Conservation (phyloP, 2,113 vertebrate genomes). For the Trichechus manatus region DNA sequence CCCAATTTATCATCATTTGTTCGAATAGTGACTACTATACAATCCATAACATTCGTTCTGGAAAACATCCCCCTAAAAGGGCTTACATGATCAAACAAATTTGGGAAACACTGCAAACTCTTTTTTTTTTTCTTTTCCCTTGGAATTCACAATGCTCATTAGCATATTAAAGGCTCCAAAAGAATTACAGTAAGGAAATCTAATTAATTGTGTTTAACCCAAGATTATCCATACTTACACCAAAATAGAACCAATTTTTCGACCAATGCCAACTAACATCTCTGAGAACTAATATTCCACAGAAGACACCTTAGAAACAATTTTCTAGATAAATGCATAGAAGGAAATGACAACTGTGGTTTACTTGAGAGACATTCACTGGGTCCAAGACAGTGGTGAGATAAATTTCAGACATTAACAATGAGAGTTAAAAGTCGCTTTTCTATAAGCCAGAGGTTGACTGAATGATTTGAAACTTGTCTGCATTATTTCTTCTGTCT, state of each 20-base stretch:
- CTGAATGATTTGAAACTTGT: background rate
- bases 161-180: conserved; percentile 32
- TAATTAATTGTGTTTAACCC: conserved; percentile 31
- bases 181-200: background rate
- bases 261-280: background rate
- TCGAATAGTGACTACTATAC: background rate
- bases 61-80: background rate
- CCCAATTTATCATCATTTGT: background rate
- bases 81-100: conserved; percentile 3
- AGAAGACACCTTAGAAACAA: conserved; percentile 3
- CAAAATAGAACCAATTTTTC: background rate
- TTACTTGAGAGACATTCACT: background rate
- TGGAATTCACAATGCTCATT: conserved; percentile 3
- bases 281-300: conserved; percentile 13
- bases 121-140: background rate
- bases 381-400: background rate
- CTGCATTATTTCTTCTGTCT: background rate
- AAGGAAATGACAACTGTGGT: background rate
- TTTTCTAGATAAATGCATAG: background rate
- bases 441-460: background rate
- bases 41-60: conserved; percentile 1
- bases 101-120: background rate
- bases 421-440: background rate
- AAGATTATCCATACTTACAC: background rate
- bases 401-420: conserved; percentile 22